Evolutionary conservation across 2,888 invertebrate genomes (phyloP).

Genomic region (Caenorhabditis imperialis): DNA sequence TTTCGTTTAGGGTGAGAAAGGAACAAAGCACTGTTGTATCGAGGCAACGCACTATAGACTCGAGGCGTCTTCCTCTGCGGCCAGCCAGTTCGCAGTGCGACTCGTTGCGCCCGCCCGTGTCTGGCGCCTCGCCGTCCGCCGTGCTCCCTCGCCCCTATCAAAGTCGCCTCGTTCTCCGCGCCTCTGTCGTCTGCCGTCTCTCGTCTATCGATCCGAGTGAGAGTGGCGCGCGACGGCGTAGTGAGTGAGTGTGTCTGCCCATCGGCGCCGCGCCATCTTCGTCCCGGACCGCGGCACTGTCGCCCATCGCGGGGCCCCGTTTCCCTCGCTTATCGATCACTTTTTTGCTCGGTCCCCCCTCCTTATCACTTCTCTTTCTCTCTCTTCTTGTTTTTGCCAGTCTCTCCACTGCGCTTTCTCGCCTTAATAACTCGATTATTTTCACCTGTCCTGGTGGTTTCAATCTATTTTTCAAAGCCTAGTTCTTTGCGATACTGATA

Average conservation of each 20-base stretch:
- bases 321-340: slow-evolving; percentile 15
- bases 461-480: no score
- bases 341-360: slow-evolving; percentile 14
- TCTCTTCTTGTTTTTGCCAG: background rate
- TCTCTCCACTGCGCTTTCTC: background rate
- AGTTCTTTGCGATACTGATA: no score
- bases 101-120: slow-evolving; percentile 34
- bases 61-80: slow-evolving; percentile 4
- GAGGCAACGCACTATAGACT: slow-evolving; percentile 20
- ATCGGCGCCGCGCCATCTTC: slow-evolving; percentile 26
- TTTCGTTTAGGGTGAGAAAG: background rate
- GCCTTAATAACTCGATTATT: no score
- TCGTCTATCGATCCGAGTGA: slow-evolving; percentile 23
- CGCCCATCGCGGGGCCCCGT: slow-evolving; percentile 3
- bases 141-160: background rate
- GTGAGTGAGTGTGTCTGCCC: slow-evolving; percentile 11
- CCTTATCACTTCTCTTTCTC: slow-evolving; percentile 6
- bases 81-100: slow-evolving; percentile 14
- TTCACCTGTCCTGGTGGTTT: no score
- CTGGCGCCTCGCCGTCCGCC: background rate
- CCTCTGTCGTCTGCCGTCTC: background rate
- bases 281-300: slow-evolving; percentile 18
- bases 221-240: slow-evolving; percentile 12
- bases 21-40: slow-evolving; percentile 23
- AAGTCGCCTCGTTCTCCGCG: slow-evolving; percentile 9